These are phyloP conservation scores for Zalophus californianus DNA, from an alignment of 2,797 vertebrate genomes.

Conservation along the genomic window DNA sequence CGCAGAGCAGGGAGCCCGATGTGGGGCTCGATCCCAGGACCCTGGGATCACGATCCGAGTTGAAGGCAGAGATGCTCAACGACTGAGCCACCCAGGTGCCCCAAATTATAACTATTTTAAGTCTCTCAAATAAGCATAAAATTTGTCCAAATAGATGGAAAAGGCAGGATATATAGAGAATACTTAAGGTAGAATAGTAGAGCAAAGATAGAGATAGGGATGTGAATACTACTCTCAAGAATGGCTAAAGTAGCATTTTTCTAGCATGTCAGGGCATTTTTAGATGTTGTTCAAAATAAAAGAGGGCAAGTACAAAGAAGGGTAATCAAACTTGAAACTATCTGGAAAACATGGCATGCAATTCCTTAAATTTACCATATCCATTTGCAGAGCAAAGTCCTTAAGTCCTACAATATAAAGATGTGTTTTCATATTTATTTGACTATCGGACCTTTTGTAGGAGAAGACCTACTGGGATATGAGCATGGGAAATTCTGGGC, in stretches of 20 bases:
- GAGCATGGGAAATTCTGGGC: not conserved
- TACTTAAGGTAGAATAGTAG: not conserved
- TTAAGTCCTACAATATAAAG: not conserved
- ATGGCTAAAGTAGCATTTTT: not conserved
- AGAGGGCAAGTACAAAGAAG: fast-evolving
- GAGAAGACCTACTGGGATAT: not conserved
- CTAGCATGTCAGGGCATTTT: not conserved
- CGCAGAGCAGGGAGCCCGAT: no score
- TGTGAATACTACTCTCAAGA: not conserved
- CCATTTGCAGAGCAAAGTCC: not conserved
- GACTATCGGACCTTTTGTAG: not conserved
- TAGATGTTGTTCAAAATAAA: not conserved
- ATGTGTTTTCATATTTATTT: not conserved
- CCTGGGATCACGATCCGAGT: no score
- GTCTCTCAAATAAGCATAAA: not conserved
- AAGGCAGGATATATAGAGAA: not conserved
- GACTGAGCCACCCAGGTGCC: no score
- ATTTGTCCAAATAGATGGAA: not conserved
- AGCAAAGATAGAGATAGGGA: not conserved
- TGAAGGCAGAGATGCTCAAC: no score
- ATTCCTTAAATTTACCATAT: not conserved
- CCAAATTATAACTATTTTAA: no score
- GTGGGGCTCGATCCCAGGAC: no score
- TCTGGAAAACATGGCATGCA: not conserved
- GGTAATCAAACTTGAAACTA: not conserved